These are phyloP conservation scores for Silurus lanzhouensis DNA, from an alignment of 2,797 vertebrate genomes.

Conservation along the genomic window DNA sequence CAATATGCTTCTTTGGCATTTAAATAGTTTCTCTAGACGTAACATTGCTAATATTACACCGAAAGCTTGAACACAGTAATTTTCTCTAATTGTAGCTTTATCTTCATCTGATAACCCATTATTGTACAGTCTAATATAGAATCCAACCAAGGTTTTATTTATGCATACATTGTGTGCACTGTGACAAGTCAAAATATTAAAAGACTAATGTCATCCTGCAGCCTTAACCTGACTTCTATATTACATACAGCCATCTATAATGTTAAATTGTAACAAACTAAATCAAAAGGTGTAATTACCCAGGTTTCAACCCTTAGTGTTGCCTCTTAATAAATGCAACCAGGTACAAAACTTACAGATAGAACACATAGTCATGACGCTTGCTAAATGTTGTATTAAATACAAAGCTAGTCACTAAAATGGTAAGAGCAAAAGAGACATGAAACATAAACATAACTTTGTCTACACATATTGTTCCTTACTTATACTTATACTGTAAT, in stretches of 20 bases:
- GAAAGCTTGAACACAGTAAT: neutral
- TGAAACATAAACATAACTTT: neutral
- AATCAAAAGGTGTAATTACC: neutral
- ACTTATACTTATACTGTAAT: too few relatives aligned
- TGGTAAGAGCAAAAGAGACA: neutral
- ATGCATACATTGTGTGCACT: too few relatives aligned
- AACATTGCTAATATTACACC: neutral
- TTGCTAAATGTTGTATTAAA: neutral
- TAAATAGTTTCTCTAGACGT: neutral
- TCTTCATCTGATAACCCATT: neutral
- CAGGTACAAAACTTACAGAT: conserved; percentile 41
- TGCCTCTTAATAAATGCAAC: neutral
- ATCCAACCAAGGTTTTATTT: neutral
- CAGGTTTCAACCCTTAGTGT: neutral
- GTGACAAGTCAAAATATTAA: neutral
- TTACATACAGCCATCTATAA: neutral
- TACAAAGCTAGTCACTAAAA: neutral
- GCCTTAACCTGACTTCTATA: neutral
- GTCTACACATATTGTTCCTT: too few relatives aligned
- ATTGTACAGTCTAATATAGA: too few relatives aligned
- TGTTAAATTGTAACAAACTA: neutral
- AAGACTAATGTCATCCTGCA: neutral
- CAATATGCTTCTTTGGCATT: neutral
- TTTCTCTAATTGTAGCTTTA: neutral
- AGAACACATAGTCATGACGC: neutral